Base-by-base conservation (phyloP, 2,113 vertebrate genomes). In the Gnathonemus echidnorhynchus region DNA sequence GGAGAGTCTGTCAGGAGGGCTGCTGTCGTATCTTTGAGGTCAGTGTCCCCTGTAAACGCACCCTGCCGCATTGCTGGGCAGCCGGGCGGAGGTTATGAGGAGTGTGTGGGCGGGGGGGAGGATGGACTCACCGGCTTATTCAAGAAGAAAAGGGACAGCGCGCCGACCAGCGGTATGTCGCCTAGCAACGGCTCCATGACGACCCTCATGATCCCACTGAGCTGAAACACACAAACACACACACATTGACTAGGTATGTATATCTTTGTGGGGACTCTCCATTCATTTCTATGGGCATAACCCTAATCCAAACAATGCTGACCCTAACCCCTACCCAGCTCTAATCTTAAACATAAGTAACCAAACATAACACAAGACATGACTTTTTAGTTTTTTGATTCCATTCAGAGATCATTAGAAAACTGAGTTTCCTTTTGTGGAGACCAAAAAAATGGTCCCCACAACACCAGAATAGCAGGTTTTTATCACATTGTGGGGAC, bases 101-200 rank as follows among this genome's bases (percentile, higher is more conserved):
- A 13, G 4, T 24, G 27, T n/a, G 24, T 13, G 35, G 52, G 31
- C 3, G 74, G 46, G 49, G 24, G 7, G 83, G 58, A 3, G 15
- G 84, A 70, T 24, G 50, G 42, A 93, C 96, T 97, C 92, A 97
- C 96, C 66, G 97, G 97, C 86, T 97, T 97, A 92, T 97, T 96
- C 77, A 98, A 96, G 92, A 98, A 98, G 94, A 97, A 98, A 90
- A 98, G 50, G 1, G 97, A 97, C 9, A 97, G 48, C 15, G 97
- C 97, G 91, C 97, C 97, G 91, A 98, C 94, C 77, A 98, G 93
- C 19, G 97, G 97, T 94, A 98, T 96, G 91, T 97, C 96, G 92
- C 97, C 97, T 92, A 98, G 96, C 89, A 98, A 58, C 0, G 97
- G 97, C 90, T 98, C 97, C 94, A 98, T 92, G 86, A 98, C 96